Base-by-base conservation (phyloP, 53 echinoderm and acorn worm genomes). In the Apostichopus leukothele region DNA sequence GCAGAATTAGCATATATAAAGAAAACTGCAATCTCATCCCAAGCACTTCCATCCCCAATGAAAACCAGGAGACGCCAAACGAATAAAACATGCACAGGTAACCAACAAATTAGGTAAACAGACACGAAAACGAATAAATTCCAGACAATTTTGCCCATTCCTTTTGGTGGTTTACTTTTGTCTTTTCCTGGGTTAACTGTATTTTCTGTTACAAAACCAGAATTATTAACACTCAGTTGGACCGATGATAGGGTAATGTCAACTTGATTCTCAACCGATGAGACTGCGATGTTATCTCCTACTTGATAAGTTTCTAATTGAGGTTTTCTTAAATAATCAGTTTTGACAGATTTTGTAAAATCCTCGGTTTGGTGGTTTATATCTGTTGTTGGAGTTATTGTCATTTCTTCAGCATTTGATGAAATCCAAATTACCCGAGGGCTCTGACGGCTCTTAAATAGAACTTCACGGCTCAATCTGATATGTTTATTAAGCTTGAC, bases 71-170 rank as follows among this genome's bases (percentile, higher is more conserved):
- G n/a, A 71, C 71, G 71, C 71, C 71, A 71, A 21, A 71, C 20
- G 16, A 77, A 39, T 13, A 77, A 13, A 39, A 39, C 18, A 9
- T 50, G 52, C 50, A 77, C 16, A 19, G 84, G 84, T 23, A 84
- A 11, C 84, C 84, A 84, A 61, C 84, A 84, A 27, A 84, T 63
- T 1, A 84, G 63, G 23, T 54, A 84, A n/a, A 63, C 84, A 7
- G 63, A 22, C 20, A 84, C 66, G 27, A 84, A 60, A 27, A 84
- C 27, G 4, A 61, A 60, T 27, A 84, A 13, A 60, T 84, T 57
- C 25, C 63, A 16, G 5, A 84, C 84, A 60, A 57, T 26, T 63
- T 63, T 60, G 8, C 39, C 12, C 6, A 84, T 19, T 9, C 77
- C 20, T 71, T 18, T 71, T n/a, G 71, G 71, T 18, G 20, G 71